Evolutionary conservation across 2,888 invertebrate species (phyloP).

Genomic region (Lagria hirta): DNA sequence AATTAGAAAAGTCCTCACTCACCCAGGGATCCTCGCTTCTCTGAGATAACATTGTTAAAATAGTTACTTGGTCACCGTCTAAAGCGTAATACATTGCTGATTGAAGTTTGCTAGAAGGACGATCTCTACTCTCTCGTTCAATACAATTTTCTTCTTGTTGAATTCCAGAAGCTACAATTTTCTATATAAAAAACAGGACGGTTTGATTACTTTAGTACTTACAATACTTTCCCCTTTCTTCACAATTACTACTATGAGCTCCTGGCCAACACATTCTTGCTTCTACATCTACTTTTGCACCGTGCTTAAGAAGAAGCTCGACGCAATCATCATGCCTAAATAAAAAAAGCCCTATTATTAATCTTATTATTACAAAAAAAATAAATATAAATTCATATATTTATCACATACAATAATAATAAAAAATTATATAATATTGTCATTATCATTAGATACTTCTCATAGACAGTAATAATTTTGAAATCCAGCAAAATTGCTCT

Average conservation of each 20-base stretch:
- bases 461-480: no score
- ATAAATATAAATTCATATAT: no score
- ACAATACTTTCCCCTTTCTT: constrained; percentile 67
- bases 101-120: constrained; percentile 61
- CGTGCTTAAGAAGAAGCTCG: constrained; percentile 67
- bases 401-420: constrained; percentile 1
- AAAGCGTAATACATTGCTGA: constrained; percentile 72
- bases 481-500: no score
- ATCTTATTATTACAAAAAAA: no score
- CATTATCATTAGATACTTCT: no score
- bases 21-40: constrained; percentile 72
- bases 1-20: constrained; percentile 36
- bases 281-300: constrained; percentile 70
- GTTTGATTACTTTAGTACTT: no score
- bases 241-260: constrained; percentile 69
- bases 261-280: constrained; percentile 77
- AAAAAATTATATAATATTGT: no score
- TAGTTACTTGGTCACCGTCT: constrained; percentile 72
- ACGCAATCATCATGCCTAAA: constrained; percentile 67
- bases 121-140: constrained; percentile 49
- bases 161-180: constrained; percentile 42
- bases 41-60: constrained; percentile 65
- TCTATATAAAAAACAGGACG: neutral
- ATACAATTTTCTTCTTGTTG: constrained; percentile 59
- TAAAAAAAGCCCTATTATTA: neutral